Percentiles rank a stretch among this genome's conserved stretches.
Evolutionary conservation across 2,797 vertebrate genomes (phyloP).

Genomic region (Loriculus beryllinus): DNA sequence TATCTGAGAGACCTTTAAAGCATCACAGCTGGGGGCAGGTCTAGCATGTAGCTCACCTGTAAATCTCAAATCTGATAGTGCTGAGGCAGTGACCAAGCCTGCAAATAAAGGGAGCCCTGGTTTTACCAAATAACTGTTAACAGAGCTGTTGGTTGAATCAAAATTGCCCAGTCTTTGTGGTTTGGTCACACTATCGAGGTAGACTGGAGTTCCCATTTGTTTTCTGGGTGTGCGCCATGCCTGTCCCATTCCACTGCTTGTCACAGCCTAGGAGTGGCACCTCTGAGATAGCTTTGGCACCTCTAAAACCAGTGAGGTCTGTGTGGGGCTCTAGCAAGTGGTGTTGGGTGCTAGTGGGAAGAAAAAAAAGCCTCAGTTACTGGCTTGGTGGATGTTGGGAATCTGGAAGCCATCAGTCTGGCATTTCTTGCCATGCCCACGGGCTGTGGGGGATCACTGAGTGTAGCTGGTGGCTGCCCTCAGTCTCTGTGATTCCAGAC

Average conservation of each 20-base stretch:
- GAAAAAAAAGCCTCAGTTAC: neutral
- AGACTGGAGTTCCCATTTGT: neutral
- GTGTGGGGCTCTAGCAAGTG: neutral
- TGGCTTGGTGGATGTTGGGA: neutral
- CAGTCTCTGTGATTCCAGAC: neutral
- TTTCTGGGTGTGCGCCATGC: neutral
- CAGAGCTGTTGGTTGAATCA: neutral
- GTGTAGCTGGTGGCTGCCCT: neutral
- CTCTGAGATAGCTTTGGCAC: neutral
- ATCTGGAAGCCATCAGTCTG: neutral
- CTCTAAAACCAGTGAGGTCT: neutral
- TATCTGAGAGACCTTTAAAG: neutral
- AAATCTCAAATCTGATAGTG: neutral
- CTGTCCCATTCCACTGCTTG: neutral
- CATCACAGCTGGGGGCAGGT: neutral
- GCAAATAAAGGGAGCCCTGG: neutral
- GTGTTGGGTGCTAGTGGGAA: neutral
- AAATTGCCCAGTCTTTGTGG: neutral
- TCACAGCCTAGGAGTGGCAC: neutral
- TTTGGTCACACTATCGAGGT: neutral
- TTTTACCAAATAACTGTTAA: neutral
- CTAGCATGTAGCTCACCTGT: neutral
- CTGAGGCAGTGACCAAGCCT: neutral
- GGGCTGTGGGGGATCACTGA: fast-evolving
- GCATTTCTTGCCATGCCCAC: neutral